Percentiles rank a stretch among this genome's conserved stretches.
Evolutionary conservation across 2,113 vertebrate genomes (phyloP).

Genomic region (Nesoenas mayeri): DNA sequence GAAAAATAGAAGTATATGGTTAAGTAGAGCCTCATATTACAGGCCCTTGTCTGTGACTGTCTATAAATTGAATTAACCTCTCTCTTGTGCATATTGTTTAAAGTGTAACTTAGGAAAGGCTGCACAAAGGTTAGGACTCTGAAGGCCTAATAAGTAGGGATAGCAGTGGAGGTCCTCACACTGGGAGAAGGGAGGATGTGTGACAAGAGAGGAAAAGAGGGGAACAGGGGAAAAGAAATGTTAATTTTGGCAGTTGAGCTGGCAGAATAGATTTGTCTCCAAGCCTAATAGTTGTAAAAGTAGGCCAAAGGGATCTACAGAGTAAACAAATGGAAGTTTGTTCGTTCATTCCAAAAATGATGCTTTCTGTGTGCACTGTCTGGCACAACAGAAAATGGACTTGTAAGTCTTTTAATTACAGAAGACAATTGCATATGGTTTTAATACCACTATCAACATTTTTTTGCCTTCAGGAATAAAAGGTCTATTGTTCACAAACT

Average conservation of each 20-base stretch:
- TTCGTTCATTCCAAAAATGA: slow-evolving; percentile 15
- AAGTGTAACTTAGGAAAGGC: slow-evolving; percentile 12
- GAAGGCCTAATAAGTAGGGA: slow-evolving; percentile 21
- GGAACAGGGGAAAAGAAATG: slow-evolving; percentile 2
- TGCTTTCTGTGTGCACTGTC: background rate
- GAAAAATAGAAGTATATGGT: slow-evolving; percentile 25
- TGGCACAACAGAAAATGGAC: background rate
- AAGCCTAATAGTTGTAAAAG: slow-evolving; percentile 40
- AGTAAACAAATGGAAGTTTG: slow-evolving; percentile 64
- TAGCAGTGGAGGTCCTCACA: slow-evolving; percentile 34
- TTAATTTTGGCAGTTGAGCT: slow-evolving; percentile 53
- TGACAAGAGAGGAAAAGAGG: slow-evolving; percentile 12
- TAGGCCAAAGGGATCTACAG: slow-evolving; percentile 40
- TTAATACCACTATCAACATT: background rate
- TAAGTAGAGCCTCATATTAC: slow-evolving; percentile 23
- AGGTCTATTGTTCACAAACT: background rate
- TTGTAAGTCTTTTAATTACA: slow-evolving; percentile 20
- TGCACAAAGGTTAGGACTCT: slow-evolving; percentile 19
- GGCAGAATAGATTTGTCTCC: slow-evolving; percentile 49
- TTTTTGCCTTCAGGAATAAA: slow-evolving; percentile 12
- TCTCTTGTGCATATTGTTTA: slow-evolving; percentile 15
- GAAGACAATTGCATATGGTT: background rate
- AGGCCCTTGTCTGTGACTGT: slow-evolving; percentile 8
- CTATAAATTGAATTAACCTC: slow-evolving; percentile 43
- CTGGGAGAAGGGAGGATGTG: background rate